Conservation (phyloP, 2,113 vertebrate species). For the Vimba vimba region DNA sequence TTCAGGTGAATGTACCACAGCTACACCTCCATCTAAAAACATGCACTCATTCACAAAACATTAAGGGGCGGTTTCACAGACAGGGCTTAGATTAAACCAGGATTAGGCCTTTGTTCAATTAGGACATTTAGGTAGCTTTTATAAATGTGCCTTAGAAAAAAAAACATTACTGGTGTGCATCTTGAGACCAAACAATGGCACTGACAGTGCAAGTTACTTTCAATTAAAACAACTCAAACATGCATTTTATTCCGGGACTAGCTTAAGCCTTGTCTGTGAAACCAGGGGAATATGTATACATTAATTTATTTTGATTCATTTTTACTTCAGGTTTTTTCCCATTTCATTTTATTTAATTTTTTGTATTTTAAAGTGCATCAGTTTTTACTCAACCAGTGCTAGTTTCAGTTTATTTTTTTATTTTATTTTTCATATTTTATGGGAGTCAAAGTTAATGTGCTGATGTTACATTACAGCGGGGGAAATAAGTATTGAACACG, state of each 20-base stretch:
- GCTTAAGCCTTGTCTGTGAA: too few species aligned
- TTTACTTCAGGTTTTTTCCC: not conserved
- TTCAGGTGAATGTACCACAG: constrained; percentile 73
- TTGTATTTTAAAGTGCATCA: not conserved
- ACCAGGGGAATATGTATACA: not conserved
- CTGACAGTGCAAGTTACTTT: too few species aligned
- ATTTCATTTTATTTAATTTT: not conserved
- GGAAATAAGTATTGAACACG: too few species aligned
- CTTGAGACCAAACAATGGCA: too few species aligned
- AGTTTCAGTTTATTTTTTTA: not conserved
- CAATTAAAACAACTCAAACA: too few species aligned
- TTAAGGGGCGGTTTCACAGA: not conserved
- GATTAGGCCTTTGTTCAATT: too few species aligned
- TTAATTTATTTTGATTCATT: not conserved
- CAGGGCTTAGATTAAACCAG: too few species aligned
- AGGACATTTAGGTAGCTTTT: too few species aligned
- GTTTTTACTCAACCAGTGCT: not conserved
- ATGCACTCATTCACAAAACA: not conserved
- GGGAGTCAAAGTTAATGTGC: not conserved
- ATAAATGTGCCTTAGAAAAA: too few species aligned
- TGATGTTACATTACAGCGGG: too few species aligned
- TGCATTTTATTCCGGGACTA: too few species aligned
- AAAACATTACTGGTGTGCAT: too few species aligned
- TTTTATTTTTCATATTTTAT: not conserved
- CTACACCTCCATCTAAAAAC: not conserved